A percentile compares a stretch with the other conserved stretches of the same genome.
phyloP scores from a whole-genome alignment of 2,888 invertebrate species.

The Tachina grossa region DNA sequence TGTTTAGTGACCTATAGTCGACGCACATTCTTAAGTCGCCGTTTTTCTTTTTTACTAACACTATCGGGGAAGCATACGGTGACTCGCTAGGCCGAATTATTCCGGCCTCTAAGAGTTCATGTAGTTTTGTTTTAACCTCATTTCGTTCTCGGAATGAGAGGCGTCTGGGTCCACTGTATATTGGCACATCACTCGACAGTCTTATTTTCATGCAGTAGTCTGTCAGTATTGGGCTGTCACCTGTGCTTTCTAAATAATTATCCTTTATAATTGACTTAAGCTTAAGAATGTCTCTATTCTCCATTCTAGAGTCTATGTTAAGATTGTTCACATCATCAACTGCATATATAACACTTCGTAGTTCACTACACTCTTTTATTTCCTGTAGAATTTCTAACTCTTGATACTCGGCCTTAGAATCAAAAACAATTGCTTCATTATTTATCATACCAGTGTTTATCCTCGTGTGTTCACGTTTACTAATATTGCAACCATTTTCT shows the following conservation, averaged over 20 bases:
- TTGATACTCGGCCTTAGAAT: conserved; percentile 1
- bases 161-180: too few relatives aligned
- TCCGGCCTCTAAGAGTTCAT: too few relatives aligned
- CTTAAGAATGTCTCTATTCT: background rate
- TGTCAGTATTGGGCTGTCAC: too few relatives aligned
- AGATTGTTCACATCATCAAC: background rate
- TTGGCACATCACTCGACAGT: too few relatives aligned
- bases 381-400: background rate
- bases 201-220: too few relatives aligned
- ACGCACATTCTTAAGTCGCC: too few relatives aligned
- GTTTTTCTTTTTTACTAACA: too few relatives aligned
- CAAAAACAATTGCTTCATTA: background rate
- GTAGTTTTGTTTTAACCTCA: too few relatives aligned
- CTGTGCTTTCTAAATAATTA: background rate
- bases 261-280: background rate
- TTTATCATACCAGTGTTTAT: background rate
- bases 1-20: too few relatives aligned
- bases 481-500: conserved; percentile 1
- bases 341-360: conserved; percentile 5
- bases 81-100: too few relatives aligned
- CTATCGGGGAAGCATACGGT: too few relatives aligned
- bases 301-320: background rate
- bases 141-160: too few relatives aligned
- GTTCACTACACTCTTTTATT: conserved; percentile 5
- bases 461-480: background rate